A percentile compares a stretch with the other conserved stretches of the same genome.
Evolutionary conservation across 1,140 invertebrate genomes (phyloP).

Genomic region (Psix sp.): DNA sequence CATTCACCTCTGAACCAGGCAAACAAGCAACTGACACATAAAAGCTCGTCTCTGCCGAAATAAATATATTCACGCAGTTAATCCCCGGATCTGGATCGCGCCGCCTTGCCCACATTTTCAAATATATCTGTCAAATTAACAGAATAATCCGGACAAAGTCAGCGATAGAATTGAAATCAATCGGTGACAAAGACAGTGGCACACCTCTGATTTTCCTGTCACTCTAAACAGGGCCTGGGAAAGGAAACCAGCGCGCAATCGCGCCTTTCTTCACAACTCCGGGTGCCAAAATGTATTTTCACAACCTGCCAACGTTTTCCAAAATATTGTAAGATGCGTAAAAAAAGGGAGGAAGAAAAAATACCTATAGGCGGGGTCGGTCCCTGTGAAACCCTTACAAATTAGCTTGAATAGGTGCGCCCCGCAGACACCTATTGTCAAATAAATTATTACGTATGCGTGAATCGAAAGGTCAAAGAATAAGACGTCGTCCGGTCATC

Average conservation of each 20-base stretch:
- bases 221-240: conserved; percentile 53
- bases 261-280: conserved; percentile 40
- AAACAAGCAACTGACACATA: conserved; percentile 7
- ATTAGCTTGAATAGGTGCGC: conserved; percentile 65
- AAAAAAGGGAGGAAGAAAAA: conserved; percentile 14
- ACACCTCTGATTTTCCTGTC: conserved; percentile 1
- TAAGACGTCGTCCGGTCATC: conserved; percentile 24
- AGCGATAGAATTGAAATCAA: conserved; percentile 33
- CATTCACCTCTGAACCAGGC: conserved; percentile 11
- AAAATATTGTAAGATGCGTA: conserved; percentile 62
- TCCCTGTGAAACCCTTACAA: conserved; percentile 65
- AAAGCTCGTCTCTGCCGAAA: conserved; percentile 13
- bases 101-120: conserved; percentile 30
- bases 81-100: conserved; percentile 30
- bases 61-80: conserved; percentile 38
- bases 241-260: conserved; percentile 59
- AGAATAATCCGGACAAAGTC: conserved; percentile 45
- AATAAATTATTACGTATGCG: conserved; percentile 69
- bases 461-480: conserved; percentile 43
- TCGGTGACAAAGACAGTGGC: conserved; percentile 31
- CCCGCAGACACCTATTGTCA: conserved; percentile 62
- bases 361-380: conserved; percentile 20
- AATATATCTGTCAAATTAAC: conserved; percentile 51
- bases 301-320: conserved; percentile 60
- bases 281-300: conserved; percentile 63